Evolutionary conservation across 2,888 invertebrate genomes (phyloP), one percentile per base, ranked within the genome.

Genomic region (Callinectes sapidus): DNA sequence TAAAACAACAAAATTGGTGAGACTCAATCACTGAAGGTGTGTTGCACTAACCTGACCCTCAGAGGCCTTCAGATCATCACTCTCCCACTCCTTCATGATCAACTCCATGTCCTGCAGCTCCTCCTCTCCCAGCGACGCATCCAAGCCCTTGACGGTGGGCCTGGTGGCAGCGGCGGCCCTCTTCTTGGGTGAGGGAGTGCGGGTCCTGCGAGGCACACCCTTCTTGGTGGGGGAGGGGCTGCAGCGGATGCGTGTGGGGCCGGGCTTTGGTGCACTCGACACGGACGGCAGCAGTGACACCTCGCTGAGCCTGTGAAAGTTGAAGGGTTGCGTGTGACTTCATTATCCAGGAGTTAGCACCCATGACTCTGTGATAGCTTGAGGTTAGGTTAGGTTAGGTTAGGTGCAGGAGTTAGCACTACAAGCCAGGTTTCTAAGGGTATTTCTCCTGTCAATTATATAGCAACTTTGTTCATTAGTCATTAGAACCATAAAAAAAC

Each of bases 171-270:
- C 35, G 5, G 81, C 32, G 14, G 18, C 81, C 35, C 28, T 39
- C 66, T 91, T 93, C 71, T 39, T 61, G 23, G 91, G 93, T 2
- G 91, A 90, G n/a, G 89, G 66, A 35, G 91, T 86, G 39, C 89
- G 55, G 23, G 61, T 10, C n/a, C 54, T 90, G 14, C 77, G n/a
- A 61, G 71, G 32, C 1, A n/a, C 14, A 3, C 16, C 8, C 23
- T 71, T 92, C 77, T 71, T 90, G 23, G 66, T 86, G 23, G 93
- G 93, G 2, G 93, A 93, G 35, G 81, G 81, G 32, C 71, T 91
- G 71, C 48, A 32, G n/a, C 89, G 90, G 18, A 93, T 90, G 28
- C 93, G 61, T 14, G 93, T 91, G 28, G 93, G 93, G 88, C 32
- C 42, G 18, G 93, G 93, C 8, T 90, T 85, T 42, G 91, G 91